Evolutionary conservation across 2,113 vertebrate species (phyloP), one percentile per base, ranked within the genome.

Genomic region (Hymenochirus boettgeri): DNA sequence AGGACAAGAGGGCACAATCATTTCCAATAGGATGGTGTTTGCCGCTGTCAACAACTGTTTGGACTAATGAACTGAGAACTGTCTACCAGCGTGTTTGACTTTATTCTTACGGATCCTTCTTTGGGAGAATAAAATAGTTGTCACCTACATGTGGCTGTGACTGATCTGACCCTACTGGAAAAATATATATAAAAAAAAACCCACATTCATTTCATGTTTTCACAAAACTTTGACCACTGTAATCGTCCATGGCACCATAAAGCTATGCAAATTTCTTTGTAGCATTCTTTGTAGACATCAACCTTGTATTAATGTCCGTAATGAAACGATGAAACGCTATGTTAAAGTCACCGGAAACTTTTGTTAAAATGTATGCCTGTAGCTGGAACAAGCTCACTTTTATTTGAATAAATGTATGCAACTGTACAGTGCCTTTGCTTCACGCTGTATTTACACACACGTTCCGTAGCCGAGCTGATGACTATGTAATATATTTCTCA

Each of bases 381-480:
- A 46, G 53, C 27, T 33, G 22, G 45, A 64, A 55, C 19, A 8
- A 17, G 26, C 57, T 45, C 18, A 31, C 31, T 55, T 55, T 37
- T 66, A 23, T 58, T 31, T 42, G 35, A 66, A 66, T 66, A 66
- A 66, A 66, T 66, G 45, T 66, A 51, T 66, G 64, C 64, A 66
- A 57, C 64, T 66, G 64, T 66, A 66, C 59, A 66, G 64, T 58
- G 64, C 33, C 42, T 59, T 58, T 59, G 55, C 64, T 66, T 66
- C 64, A 66, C 55, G 35, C 46, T 25, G 45, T 66, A 60, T 15
- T 50, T 60, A 42, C 50, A 59, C 13, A 42, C 57, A 60, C 13
- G 8, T 59, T 57, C 2, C 57, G 22, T 15, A 24, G 18, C 48
- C 42, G 50, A 15, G 55, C 45, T 55, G 27, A 19, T 55, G 26